Conservation (phyloP, 2,113 vertebrate genomes). For the Prolemur simus region DNA sequence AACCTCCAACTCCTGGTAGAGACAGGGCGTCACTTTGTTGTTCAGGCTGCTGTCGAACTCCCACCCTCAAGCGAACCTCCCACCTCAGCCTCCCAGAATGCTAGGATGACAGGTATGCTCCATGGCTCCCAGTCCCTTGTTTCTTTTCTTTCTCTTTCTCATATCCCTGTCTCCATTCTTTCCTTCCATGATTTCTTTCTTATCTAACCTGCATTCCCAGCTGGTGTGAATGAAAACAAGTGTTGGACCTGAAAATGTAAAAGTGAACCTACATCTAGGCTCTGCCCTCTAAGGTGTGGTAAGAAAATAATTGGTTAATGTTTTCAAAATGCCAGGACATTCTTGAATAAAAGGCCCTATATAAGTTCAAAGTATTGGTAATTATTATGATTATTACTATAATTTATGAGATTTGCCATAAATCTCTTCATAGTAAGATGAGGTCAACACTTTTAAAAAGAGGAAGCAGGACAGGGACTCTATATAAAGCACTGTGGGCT, state of each 20-base stretch:
- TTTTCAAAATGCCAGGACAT: slow-evolving; percentile 68
- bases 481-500: slow-evolving; percentile 72
- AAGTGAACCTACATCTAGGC: neutral
- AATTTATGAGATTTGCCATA: slow-evolving; percentile 73
- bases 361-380: slow-evolving; percentile 78
- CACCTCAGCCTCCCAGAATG: neutral
- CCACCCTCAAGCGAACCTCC: neutral
- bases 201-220: neutral
- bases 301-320: slow-evolving; percentile 55
- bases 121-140: accelerated
- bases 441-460: slow-evolving; percentile 78
- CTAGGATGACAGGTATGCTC: neutral
- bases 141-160: accelerated
- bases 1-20: neutral
- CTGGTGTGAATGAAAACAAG: neutral
- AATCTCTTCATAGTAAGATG: slow-evolving; percentile 70
- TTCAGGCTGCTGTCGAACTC: neutral
- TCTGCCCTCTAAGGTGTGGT: slow-evolving; percentile 26
- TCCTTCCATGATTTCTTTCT: neutral
- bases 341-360: slow-evolving; percentile 75
- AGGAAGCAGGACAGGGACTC: slow-evolving; percentile 59
- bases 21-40: neutral
- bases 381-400: slow-evolving; percentile 71
- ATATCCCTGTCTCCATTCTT: accelerated
- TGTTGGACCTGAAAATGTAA: neutral